These are phyloP conservation scores for Hydrolagus colliei DNA, from an alignment of 2,797 vertebrate species.

Conservation along the genomic window DNA sequence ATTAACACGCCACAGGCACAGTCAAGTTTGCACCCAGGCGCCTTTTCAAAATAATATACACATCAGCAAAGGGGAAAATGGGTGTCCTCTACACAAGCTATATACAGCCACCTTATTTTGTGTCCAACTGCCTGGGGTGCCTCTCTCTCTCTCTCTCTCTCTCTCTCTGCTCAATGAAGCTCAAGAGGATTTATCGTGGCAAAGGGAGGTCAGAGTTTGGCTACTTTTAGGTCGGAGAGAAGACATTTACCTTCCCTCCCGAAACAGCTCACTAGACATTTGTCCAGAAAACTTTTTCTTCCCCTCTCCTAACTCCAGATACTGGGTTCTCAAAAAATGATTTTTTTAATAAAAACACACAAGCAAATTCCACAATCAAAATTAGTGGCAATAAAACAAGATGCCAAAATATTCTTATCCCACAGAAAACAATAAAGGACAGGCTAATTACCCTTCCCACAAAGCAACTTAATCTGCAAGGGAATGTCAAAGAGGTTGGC, in stretches of 20 bases:
- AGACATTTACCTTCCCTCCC: background rate
- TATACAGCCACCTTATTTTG: too few relatives aligned
- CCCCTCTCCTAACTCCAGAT: too few relatives aligned
- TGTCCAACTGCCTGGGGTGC: too few relatives aligned
- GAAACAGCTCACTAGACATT: background rate
- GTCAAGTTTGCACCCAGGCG: too few relatives aligned
- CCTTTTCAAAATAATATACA: too few relatives aligned
- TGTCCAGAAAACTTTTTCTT: background rate
- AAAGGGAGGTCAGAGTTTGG: background rate
- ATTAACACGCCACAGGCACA: background rate
- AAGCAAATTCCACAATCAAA: background rate
- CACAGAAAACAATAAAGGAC: conserved; percentile 33
- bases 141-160: too few relatives aligned
- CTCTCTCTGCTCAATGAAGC: background rate
- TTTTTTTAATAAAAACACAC: too few relatives aligned
- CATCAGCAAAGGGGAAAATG: too few relatives aligned
- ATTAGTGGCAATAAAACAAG: background rate
- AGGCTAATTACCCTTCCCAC: conserved; percentile 33
- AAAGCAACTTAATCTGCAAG: conserved; percentile 34
- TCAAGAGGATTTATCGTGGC: background rate
- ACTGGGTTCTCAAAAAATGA: background rate
- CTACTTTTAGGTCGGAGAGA: background rate
- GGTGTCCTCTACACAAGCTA: too few relatives aligned
- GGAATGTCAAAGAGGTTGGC: conserved; percentile 35
- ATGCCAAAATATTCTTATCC: conserved; percentile 7